Percentiles rank a stretch among this genome's conserved stretches.
Conservation (phyloP, 1,140 invertebrate species). For the Centruroides vittatus region DNA sequence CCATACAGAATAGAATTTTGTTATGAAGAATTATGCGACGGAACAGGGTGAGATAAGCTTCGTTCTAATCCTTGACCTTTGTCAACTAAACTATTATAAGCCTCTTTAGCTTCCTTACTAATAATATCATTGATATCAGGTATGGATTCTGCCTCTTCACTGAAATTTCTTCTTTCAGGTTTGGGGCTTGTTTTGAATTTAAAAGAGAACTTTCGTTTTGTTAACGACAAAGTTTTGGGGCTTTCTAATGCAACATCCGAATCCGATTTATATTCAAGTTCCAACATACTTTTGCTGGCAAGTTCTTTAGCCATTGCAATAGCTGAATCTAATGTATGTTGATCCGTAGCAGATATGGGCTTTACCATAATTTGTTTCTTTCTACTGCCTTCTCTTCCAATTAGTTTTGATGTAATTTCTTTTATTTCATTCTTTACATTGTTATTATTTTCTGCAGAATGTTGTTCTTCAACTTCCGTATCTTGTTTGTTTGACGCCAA, state of each 20-base stretch:
- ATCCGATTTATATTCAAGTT: conserved; percentile 39
- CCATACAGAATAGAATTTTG: background rate
- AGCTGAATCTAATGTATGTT: conserved; percentile 81
- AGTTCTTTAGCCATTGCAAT: conserved; percentile 88
- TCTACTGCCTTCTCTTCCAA: conserved; percentile 29
- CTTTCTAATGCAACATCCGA: conserved; percentile 36
- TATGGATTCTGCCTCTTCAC: conserved; percentile 75
- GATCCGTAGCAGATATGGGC: conserved; percentile 83
- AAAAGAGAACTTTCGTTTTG: conserved; percentile 72
- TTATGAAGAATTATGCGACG: background rate
- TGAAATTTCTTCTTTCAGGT: conserved; percentile 63
- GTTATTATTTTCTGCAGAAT: conserved; percentile 41
- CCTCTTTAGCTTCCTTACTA: conserved; percentile 55
- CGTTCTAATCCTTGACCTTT: conserved; percentile 32
- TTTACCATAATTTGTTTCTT: conserved; percentile 71
- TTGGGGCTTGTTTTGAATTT: conserved; percentile 52
- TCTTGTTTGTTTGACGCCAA: conserved; percentile 32
- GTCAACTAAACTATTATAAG: conserved; percentile 81
- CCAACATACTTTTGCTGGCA: conserved; percentile 71
- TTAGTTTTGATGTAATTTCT: conserved; percentile 44
- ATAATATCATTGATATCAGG: conserved; percentile 43
- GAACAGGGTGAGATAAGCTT: background rate
- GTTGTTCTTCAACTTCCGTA: conserved; percentile 12
- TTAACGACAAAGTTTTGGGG: conserved; percentile 55
- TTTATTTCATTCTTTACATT: conserved; percentile 55